A percentile compares a stretch with the other conserved stretches of the same genome.
phyloP scores from a whole-genome alignment of 2,797 vertebrate genomes.

The Falco biarmicus region DNA sequence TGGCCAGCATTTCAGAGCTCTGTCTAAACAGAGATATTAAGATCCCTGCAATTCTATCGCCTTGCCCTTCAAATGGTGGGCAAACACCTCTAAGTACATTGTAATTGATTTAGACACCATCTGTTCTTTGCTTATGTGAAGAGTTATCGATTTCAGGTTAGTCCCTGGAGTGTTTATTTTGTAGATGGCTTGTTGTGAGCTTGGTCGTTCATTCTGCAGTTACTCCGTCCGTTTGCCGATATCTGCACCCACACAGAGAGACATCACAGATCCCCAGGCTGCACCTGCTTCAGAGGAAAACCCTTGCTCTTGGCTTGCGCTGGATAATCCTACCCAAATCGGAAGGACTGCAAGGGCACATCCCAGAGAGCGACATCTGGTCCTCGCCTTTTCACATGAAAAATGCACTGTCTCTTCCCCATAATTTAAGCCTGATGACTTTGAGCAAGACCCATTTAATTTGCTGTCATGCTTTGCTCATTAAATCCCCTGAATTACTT shows the following conservation, averaged over 20 bases:
- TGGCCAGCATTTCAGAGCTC: neutral
- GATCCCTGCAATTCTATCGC: neutral
- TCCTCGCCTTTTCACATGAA: neutral
- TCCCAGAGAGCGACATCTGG: neutral
- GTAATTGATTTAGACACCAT: neutral
- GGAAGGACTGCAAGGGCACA: neutral
- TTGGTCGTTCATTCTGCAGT: neutral
- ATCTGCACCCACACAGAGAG: neutral
- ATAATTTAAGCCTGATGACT: neutral
- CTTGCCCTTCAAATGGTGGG: neutral
- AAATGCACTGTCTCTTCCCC: neutral
- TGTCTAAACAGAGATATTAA: neutral
- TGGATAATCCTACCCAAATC: neutral
- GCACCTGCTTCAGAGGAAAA: neutral
- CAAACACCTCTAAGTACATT: neutral
- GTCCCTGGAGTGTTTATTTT: neutral
- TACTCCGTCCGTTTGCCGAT: fast-evolving
- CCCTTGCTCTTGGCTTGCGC: neutral
- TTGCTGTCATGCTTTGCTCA: neutral
- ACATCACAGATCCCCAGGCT: neutral
- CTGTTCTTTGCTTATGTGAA: neutral
- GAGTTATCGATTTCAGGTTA: neutral
- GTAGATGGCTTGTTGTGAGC: neutral
- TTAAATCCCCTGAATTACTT: slow-evolving; percentile 13
- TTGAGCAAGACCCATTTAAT: slow-evolving; percentile 13